Evolutionary conservation across 2,113 vertebrate genomes (phyloP).

Genomic region (Chamaea fasciata): DNA sequence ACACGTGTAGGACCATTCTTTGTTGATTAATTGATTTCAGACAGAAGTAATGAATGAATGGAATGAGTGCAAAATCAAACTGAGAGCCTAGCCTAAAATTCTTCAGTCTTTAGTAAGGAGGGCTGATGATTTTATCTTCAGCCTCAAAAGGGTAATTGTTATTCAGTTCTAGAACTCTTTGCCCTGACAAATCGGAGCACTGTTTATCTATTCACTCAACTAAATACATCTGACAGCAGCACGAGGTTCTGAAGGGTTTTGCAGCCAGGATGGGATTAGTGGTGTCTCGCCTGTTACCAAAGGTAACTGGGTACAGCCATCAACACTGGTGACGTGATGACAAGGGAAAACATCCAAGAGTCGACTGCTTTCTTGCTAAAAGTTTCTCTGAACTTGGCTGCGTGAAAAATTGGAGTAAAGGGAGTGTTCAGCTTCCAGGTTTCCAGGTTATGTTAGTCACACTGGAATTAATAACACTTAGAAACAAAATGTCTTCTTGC

Average conservation of each 20-base stretch:
- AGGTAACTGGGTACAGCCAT: neutral
- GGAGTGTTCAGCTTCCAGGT: neutral
- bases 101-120: neutral
- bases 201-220: neutral
- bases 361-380: neutral
- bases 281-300: neutral
- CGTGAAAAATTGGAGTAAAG: neutral
- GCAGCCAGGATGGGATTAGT: neutral
- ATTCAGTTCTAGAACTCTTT: neutral
- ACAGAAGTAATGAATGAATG: neutral
- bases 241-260: neutral
- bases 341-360: neutral
- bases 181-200: neutral
- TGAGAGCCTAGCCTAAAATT: neutral
- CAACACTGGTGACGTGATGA: neutral
- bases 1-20: neutral
- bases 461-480: neutral
- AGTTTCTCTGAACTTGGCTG: neutral
- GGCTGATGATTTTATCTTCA: neutral
- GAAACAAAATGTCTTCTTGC: neutral
- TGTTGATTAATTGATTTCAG: neutral
- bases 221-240: neutral
- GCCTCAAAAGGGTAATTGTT: neutral
- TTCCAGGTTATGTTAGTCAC: constrained; percentile 38
- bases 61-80: neutral